phyloP scores from a whole-genome alignment of 2,888 invertebrate genomes.

The Oscheius sp. region DNA sequence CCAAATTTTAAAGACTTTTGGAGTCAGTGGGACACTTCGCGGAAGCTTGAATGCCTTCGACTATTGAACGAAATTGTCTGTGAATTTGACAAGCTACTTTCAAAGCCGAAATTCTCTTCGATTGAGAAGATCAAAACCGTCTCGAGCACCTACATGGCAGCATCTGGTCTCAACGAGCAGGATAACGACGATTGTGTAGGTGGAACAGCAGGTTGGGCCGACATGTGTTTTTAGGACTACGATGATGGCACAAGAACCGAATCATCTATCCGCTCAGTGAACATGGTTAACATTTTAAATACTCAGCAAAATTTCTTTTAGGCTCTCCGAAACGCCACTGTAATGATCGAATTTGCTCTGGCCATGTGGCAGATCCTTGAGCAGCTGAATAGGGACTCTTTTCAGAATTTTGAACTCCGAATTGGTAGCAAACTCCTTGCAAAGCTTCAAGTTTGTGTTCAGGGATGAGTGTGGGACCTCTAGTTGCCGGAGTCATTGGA shows the following conservation, averaged over 20 bases:
- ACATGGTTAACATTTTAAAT: conserved; percentile 12
- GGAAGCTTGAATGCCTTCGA: conserved; percentile 91
- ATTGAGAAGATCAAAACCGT: conserved; percentile 99
- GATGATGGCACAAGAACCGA: conserved; percentile 46
- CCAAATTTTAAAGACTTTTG: conserved; percentile 83
- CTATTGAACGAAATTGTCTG: conserved; percentile 96
- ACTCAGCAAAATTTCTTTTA: not conserved
- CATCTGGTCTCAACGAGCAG: conserved; percentile 82
- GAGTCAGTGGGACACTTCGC: conserved; percentile 83
- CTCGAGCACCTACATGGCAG: conserved; percentile 97
- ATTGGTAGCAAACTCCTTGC: conserved; percentile 80
- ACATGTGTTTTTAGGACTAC: conserved; percentile 42
- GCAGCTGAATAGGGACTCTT: conserved; percentile 94
- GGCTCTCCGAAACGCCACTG: conserved; percentile 80
- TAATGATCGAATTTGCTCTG: conserved; percentile 92
- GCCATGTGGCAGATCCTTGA: conserved; percentile 91
- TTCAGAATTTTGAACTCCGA: conserved; percentile 92
- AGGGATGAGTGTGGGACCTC: conserved; percentile 89
- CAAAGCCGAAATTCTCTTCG: conserved; percentile 92
- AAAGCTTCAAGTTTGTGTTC: conserved; percentile 26
- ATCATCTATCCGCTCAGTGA: conserved; percentile 25
- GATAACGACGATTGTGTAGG: conserved; percentile 60
- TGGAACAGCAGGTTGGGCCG: not conserved
- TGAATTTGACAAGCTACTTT: conserved; percentile 93
- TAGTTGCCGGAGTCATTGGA: conserved; percentile 95